phyloP scores from a whole-genome alignment of 2,797 vertebrate genomes.

The Decapterus maruadsi region DNA sequence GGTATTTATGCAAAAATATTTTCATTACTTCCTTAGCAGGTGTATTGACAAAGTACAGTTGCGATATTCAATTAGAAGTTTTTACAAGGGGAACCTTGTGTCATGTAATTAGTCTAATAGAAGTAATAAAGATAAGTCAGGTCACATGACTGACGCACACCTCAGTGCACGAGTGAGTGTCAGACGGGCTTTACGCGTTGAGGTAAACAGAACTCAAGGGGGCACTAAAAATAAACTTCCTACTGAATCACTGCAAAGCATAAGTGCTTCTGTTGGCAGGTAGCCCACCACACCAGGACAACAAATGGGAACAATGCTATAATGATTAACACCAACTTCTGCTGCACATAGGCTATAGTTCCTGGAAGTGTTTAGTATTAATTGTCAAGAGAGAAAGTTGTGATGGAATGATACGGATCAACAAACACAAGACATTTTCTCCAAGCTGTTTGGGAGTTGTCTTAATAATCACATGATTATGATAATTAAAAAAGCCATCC shows the following conservation, averaged over 20 bases:
- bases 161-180: background rate
- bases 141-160: background rate
- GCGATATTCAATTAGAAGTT: background rate
- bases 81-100: background rate
- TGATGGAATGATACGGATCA: background rate
- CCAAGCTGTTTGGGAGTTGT: no score
- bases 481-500: no score
- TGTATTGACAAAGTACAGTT: background rate
- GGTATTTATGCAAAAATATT: background rate
- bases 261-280: background rate
- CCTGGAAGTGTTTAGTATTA: background rate
- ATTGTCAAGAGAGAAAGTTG: background rate
- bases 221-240: conserved; percentile 25
- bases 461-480: no score
- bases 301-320: conserved; percentile 9
- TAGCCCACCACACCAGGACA: background rate
- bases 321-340: conserved; percentile 16
- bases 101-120: background rate
- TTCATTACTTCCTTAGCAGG: background rate
- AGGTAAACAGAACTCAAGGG: background rate
- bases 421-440: no score
- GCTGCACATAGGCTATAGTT: background rate
- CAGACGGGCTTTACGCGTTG: background rate
- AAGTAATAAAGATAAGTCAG: background rate
- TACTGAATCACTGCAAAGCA: background rate